A percentile compares a stretch with the other conserved stretches of the same genome.
These are phyloP conservation scores for Scartelaos histophorus DNA, from an alignment of 2,113 vertebrate genomes.

Conservation along the genomic window DNA sequence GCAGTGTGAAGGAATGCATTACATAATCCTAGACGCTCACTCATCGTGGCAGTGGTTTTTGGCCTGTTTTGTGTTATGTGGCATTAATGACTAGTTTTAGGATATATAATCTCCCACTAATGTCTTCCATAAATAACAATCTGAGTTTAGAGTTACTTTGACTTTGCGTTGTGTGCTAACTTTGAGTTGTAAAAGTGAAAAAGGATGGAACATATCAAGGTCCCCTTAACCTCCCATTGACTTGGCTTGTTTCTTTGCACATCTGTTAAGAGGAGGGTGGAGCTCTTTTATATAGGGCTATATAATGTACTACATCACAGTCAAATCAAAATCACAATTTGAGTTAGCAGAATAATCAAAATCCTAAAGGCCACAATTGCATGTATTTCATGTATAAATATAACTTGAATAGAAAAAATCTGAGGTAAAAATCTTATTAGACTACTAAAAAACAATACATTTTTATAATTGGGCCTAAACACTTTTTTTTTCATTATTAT, in stretches of 20 bases:
- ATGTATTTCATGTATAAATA: too few species aligned
- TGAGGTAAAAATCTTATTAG: too few species aligned
- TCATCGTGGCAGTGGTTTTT: slow-evolving; percentile 16
- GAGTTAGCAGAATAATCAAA: too few species aligned
- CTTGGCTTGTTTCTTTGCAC: neutral
- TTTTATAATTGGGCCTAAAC: slow-evolving; percentile 8
- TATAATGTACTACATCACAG: neutral
- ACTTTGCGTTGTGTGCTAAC: neutral
- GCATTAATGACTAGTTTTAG: neutral
- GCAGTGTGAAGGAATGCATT: slow-evolving; percentile 50
- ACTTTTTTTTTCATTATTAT: slow-evolving; percentile 64
- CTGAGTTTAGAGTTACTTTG: neutral
- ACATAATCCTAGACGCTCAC: slow-evolving; percentile 52
- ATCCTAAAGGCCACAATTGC: too few species aligned
- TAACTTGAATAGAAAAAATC: too few species aligned
- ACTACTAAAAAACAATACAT: slow-evolving; percentile 27
- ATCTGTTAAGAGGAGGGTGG: neutral
- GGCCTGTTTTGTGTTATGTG: slow-evolving; percentile 5
- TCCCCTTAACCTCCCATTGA: neutral
- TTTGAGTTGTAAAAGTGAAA: neutral
- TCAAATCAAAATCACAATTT: neutral
- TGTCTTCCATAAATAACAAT: slow-evolving; percentile 1
- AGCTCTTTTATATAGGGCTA: neutral
- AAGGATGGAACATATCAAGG: neutral
- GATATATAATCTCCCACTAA: slow-evolving; percentile 19